These are phyloP conservation scores for Callipepla californica DNA, from an alignment of 2,113 vertebrate species.

Conservation along the genomic window DNA sequence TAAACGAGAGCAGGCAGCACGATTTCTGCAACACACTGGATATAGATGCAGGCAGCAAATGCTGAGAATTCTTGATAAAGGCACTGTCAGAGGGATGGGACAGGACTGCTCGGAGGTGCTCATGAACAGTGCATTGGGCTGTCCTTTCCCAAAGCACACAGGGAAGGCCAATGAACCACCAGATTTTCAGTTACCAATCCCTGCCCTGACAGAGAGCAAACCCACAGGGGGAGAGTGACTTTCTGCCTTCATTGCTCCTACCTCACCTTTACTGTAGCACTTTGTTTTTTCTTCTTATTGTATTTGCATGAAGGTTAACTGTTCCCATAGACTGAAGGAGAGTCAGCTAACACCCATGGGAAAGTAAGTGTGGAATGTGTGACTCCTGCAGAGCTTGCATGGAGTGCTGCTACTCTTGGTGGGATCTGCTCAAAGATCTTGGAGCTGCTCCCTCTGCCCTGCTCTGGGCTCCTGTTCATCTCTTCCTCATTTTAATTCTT, in stretches of 20 bases:
- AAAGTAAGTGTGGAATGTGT: not conserved
- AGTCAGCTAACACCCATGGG: not conserved
- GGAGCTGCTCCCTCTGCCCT: not conserved
- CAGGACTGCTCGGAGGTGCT: not conserved
- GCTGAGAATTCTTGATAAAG: not conserved
- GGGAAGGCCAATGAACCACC: not conserved
- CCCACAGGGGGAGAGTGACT: not conserved
- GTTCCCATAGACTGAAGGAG: not conserved
- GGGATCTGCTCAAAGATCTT: not conserved
- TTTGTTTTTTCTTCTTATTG: conserved; percentile 16
- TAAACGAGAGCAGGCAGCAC: not conserved
- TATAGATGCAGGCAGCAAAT: too few species aligned
- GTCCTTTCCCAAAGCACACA: not conserved
- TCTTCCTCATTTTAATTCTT: not conserved
- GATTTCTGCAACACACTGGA: too few species aligned
- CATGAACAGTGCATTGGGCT: too few species aligned
- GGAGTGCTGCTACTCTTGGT: not conserved
- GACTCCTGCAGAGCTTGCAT: not conserved
- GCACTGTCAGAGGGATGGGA: not conserved
- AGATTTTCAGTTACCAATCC: conserved; percentile 6
- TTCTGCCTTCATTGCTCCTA: not conserved
- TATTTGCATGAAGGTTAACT: conserved; percentile 14
- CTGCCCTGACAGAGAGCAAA: conserved; percentile 15
- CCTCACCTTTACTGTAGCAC: not conserved
- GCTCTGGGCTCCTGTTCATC: not conserved